phyloP scores from a whole-genome alignment of 2,888 invertebrate genomes.

The Dugesia japonica region DNA sequence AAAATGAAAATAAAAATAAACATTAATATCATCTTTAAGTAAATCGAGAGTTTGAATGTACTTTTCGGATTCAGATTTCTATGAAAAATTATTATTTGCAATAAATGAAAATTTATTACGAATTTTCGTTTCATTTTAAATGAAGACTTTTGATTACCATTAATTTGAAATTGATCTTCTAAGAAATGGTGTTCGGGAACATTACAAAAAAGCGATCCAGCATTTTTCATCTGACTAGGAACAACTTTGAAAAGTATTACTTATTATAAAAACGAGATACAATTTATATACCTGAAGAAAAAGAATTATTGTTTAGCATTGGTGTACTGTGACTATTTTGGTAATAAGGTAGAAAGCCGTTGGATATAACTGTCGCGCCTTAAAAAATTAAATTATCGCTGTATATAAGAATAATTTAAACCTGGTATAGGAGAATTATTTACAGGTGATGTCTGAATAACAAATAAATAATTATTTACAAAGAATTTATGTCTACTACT shows the following conservation, averaged over 20 bases:
- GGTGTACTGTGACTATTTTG: neutral
- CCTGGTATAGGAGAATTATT: neutral
- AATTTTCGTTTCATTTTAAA: neutral
- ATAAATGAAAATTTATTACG: too few species aligned
- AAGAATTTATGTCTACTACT: neutral
- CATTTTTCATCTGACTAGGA: neutral
- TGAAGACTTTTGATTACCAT: neutral
- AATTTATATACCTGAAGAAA: neutral
- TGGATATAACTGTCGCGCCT: neutral
- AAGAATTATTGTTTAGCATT: neutral
- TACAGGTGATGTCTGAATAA: neutral
- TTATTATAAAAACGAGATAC: too few species aligned
- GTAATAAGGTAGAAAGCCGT: neutral
- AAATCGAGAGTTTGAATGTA: neutral
- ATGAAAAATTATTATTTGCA: too few species aligned
- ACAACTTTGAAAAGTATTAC: too few species aligned
- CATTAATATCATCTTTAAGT: neutral
- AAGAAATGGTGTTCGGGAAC: constrained; percentile 46
- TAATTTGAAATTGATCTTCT: constrained; percentile 35
- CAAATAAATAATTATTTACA: too few species aligned
- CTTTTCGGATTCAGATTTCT: neutral
- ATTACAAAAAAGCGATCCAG: constrained; percentile 40
- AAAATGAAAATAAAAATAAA: neutral
- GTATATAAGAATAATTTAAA: too few species aligned
- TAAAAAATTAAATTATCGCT: neutral